These are phyloP conservation scores for Ridgeia piscesae DNA, from an alignment of 1,140 invertebrate species.

Conservation along the genomic window DNA sequence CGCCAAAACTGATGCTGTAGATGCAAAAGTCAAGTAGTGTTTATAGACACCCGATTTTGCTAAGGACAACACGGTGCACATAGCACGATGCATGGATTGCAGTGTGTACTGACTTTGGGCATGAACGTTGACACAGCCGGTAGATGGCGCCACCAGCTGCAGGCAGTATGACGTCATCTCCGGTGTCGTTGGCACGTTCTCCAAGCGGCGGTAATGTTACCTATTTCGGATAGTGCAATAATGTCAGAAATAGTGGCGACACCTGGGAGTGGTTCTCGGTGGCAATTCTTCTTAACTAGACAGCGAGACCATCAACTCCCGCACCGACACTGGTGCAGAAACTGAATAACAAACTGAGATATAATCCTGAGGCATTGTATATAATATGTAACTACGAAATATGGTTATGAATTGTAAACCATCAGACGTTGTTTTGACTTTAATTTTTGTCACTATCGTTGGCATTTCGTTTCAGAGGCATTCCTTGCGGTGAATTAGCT, in stretches of 20 bases:
- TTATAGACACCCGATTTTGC: not conserved
- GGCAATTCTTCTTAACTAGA: not conserved
- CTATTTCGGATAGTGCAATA: not conserved
- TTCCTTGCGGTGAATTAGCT: not conserved
- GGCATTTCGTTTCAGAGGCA: not conserved
- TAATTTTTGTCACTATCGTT: not conserved
- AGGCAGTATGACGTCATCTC: not conserved
- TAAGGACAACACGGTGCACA: not conserved
- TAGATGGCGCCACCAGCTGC: not conserved
- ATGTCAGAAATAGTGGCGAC: not conserved
- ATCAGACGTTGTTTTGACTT: not conserved
- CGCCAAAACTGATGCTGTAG: not conserved
- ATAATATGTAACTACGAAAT: not conserved
- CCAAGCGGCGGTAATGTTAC: not conserved
- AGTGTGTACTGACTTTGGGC: not conserved
- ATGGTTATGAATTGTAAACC: not conserved
- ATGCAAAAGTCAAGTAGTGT: not conserved
- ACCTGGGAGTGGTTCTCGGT: not conserved
- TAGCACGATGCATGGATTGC: not conserved
- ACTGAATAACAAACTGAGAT: not conserved
- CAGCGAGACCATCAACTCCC: not conserved
- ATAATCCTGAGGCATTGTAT: not conserved
- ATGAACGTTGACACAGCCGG: not conserved
- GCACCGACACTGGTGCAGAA: not conserved
- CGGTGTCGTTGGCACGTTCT: not conserved